These are phyloP conservation scores for Anableps anableps DNA, from an alignment of 2,797 vertebrate species.

Conservation along the genomic window DNA sequence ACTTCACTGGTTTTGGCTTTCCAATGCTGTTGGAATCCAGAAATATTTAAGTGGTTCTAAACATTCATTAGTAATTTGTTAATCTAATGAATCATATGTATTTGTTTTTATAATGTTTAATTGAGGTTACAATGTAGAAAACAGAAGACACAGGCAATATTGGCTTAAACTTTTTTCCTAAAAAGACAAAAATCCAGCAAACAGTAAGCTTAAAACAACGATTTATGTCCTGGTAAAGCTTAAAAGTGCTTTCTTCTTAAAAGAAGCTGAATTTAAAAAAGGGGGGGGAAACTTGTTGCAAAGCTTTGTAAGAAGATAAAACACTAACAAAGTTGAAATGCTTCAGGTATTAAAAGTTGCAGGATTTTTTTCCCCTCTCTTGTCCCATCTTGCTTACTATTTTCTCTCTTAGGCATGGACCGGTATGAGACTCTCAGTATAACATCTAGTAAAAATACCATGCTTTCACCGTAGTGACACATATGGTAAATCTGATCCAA, in stretches of 20 bases:
- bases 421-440: not conserved
- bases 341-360: slow-evolving; percentile 9
- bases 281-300: too few relatives aligned
- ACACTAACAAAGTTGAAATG: slow-evolving; percentile 9
- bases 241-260: slow-evolving; percentile 9
- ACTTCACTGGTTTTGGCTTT: slow-evolving; percentile 35
- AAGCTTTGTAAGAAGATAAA: slow-evolving; percentile 25
- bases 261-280: slow-evolving; percentile 11
- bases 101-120: slow-evolving; percentile 26
- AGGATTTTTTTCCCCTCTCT: not conserved
- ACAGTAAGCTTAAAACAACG: slow-evolving; percentile 1
- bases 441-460: not conserved
- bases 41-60: slow-evolving; percentile 40
- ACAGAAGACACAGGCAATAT: slow-evolving; percentile 27
- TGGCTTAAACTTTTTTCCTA: slow-evolving; percentile 4
- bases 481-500: not conserved
- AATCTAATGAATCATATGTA: slow-evolving; percentile 22
- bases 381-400: not conserved
- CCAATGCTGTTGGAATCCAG: slow-evolving; percentile 35
- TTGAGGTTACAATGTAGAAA: slow-evolving; percentile 46
- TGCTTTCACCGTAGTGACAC: not conserved
- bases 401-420: not conserved
- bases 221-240: slow-evolving; percentile 21
- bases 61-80: slow-evolving; percentile 55
- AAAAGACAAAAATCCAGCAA: slow-evolving; percentile 9